Conservation (phyloP, 2,113 vertebrate genomes). For the Etia nguti region DNA sequence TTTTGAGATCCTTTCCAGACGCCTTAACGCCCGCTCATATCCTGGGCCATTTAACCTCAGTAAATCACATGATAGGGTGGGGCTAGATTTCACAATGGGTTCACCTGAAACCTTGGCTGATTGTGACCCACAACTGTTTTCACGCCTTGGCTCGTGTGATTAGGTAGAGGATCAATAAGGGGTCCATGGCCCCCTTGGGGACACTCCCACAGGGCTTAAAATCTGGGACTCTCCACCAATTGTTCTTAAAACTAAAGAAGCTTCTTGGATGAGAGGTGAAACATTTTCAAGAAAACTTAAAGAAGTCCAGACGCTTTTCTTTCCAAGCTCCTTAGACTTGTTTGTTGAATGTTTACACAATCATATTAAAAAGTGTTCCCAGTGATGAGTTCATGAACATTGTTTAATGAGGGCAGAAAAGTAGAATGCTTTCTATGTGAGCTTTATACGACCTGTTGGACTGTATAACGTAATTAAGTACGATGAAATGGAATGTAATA, state of each 20-base stretch:
- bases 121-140: neutral
- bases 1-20: neutral
- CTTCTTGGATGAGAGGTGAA: neutral
- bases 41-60: neutral
- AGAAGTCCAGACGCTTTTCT: neutral
- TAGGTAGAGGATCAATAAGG: neutral
- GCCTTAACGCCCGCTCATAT: neutral
- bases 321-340: neutral
- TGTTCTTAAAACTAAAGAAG: neutral
- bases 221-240: neutral
- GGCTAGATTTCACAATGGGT: neutral
- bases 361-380: neutral
- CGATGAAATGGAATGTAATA: neutral
- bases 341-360: neutral
- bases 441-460: neutral
- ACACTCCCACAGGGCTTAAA: fast-evolving
- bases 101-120: neutral
- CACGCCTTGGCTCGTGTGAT: neutral
- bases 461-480: neutral
- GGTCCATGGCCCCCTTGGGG: neutral
- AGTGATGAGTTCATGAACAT: neutral
- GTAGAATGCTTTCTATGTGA: neutral
- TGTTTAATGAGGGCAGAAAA: neutral
- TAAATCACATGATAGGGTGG: neutral
- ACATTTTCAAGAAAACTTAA: neutral